Conservation (phyloP, 2,888 invertebrate genomes). For the Oscheius sp. region DNA sequence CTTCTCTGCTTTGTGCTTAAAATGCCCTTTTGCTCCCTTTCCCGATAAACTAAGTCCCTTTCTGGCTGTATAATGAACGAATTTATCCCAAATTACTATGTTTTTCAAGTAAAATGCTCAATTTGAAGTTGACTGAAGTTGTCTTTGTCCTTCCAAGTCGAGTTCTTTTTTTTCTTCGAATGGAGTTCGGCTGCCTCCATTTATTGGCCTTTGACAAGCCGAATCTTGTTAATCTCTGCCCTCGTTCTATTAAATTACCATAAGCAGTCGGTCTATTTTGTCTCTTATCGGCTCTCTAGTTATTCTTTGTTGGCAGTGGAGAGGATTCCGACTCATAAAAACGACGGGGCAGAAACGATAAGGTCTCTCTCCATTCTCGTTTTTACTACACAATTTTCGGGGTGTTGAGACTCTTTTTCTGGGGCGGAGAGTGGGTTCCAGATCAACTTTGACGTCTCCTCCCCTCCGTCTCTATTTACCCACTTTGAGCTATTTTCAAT, state of each 20-base stretch:
- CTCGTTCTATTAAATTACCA: neutral
- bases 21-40: too few relatives aligned
- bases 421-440: neutral
- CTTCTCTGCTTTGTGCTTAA: too few relatives aligned
- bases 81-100: too few relatives aligned
- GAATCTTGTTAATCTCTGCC: slow-evolving; percentile 1
- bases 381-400: neutral
- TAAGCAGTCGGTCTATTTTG: neutral
- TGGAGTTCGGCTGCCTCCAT: too few relatives aligned
- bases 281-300: neutral
- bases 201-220: neutral
- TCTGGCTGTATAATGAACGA: too few relatives aligned
- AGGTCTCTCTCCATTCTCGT: neutral
- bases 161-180: too few relatives aligned
- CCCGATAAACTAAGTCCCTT: too few relatives aligned
- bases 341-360: neutral
- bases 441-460: slow-evolving; percentile 16
- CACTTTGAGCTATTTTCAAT: slow-evolving; percentile 19
- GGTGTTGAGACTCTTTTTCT: neutral
- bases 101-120: too few relatives aligned
- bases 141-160: too few relatives aligned
- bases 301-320: neutral
- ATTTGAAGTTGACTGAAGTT: too few relatives aligned
- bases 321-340: neutral
- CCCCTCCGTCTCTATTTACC: too few relatives aligned